Evolutionary conservation across 2,113 vertebrate species (phyloP).

Genomic region (Megaceryle torquata): DNA sequence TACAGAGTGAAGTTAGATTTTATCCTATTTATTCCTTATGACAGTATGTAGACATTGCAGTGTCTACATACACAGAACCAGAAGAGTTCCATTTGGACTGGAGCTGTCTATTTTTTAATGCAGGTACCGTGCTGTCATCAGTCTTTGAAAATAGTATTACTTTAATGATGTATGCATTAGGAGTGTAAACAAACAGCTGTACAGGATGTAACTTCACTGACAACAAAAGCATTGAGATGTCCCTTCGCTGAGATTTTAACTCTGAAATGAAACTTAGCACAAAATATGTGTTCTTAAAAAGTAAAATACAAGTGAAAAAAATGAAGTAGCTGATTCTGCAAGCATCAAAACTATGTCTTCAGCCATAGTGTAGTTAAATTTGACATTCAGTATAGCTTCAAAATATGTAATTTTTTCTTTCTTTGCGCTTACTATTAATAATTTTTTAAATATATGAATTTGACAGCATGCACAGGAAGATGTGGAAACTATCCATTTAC

Average conservation of each 20-base stretch:
- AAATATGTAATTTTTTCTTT: not conserved
- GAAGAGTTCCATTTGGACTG: not conserved
- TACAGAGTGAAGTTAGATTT: not conserved
- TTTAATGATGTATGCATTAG: not conserved
- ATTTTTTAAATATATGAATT: not conserved
- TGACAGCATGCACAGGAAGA: not conserved
- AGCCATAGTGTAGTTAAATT: not conserved
- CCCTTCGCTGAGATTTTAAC: not conserved
- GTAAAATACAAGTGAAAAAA: not conserved
- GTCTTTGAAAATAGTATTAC: not conserved
- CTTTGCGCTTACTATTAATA: not conserved
- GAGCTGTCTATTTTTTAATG: not conserved
- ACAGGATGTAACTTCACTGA: not conserved
- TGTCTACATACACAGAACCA: not conserved
- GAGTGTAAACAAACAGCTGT: not conserved
- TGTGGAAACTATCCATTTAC: not conserved
- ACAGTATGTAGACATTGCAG: not conserved
- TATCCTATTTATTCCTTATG: not conserved
- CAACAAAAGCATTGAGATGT: not conserved
- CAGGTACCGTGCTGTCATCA: not conserved
- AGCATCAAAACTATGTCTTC: not conserved
- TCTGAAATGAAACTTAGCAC: not conserved
- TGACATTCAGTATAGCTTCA: not conserved
- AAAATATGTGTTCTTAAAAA: not conserved
- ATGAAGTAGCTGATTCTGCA: not conserved